A percentile compares a stretch with the other conserved stretches of the same genome.
Evolutionary conservation across 2,113 vertebrate species (phyloP).

Genomic region (Cinclus cinclus): DNA sequence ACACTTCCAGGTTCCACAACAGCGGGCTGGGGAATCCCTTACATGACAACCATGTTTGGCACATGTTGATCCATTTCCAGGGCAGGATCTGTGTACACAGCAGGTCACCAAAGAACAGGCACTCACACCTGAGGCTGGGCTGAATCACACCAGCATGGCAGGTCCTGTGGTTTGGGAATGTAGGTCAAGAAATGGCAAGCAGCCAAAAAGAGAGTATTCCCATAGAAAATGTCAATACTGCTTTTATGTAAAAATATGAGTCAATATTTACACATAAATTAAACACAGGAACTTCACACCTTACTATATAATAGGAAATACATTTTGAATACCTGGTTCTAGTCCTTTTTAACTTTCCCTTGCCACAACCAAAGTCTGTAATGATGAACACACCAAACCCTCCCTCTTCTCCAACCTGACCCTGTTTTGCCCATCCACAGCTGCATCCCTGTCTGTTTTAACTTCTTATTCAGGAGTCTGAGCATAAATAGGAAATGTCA

Average conservation of each 20-base stretch:
- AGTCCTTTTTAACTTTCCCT: background rate
- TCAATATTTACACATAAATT: background rate
- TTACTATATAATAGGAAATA: background rate
- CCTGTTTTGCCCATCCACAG: background rate
- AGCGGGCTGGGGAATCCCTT: background rate
- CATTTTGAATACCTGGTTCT: background rate
- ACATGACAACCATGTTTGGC: rapidly evolving
- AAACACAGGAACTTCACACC: background rate
- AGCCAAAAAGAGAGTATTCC: background rate
- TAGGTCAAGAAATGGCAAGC: background rate
- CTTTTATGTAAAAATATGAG: background rate
- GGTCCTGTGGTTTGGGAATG: background rate
- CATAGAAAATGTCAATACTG: background rate
- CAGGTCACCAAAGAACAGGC: background rate
- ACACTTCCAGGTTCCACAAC: background rate
- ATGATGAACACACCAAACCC: background rate
- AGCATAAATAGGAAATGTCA: background rate
- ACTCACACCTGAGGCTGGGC: background rate
- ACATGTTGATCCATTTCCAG: background rate
- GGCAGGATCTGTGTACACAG: background rate
- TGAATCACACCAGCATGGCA: no score
- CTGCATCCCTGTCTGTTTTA: background rate
- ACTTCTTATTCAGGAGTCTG: background rate
- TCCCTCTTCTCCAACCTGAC: background rate
- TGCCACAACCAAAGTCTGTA: background rate